Evolutionary conservation across 2,113 vertebrate species (phyloP), one percentile per base, ranked within the genome.

Genomic region (Leuciscus idus): DNA sequence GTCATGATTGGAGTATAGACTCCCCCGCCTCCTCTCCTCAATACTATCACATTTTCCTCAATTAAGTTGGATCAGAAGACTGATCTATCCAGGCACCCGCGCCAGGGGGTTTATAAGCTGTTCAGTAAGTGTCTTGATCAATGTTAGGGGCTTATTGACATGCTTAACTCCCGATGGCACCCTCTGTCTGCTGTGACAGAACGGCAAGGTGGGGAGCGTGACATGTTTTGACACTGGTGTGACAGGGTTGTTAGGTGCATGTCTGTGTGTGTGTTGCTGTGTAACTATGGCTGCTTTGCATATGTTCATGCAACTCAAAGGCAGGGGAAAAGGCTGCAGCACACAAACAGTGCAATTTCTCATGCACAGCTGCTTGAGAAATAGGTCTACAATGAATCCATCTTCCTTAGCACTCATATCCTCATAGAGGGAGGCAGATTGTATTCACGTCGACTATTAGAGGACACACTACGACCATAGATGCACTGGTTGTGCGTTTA

Each of bases 51-150:
- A 79, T 81, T 70, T 88, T 48, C 72, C 76, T 64, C 68, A 83
- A 90, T 93, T 92, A 89, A 91, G 92, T 89, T 81, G 79, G 48
- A 62, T 70, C 86, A 91, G 91, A 87, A 89, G 89, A 85, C 70
- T 82, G 50, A 66, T 84, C 57, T 74, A 68, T 82, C 19, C 28
- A 81, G 62, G 61, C 79, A 75, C 74, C 80, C 61, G 33, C 26
- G 26, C 48, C 80, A 43, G 70, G 82, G 76, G 81, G 64, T 73
- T 86, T 77, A 86, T 83, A 84, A 84, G 43, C 68, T 52, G 68
- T 62, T 64, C 61, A 57, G 33, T 84, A 75, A 85, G 83, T 80
- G 50, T 88, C 81, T 70, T 86, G 85, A 86, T 88, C 81, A 75
- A 86, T 80, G 82, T 64, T 66, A 21, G 76, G 68, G 80, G 50